phyloP scores from a whole-genome alignment of 2,113 vertebrate genomes.

The Dendrocopos noguchii region DNA sequence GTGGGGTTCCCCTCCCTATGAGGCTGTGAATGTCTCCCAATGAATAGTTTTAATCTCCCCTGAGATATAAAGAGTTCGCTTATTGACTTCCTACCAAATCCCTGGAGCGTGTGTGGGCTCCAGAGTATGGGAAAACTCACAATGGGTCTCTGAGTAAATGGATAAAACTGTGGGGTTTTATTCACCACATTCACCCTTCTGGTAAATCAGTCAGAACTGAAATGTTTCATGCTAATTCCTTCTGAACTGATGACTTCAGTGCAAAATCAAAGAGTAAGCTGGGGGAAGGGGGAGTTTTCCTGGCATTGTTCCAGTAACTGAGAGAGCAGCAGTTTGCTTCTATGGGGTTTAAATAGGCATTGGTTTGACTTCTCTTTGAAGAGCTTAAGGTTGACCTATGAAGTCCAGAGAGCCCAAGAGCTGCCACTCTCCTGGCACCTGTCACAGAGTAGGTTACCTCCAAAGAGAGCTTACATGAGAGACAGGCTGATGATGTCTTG shows the following conservation, averaged over 20 bases:
- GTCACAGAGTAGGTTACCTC: not conserved
- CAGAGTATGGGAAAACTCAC: conserved; percentile 37
- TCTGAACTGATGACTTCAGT: not conserved
- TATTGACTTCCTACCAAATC: not conserved
- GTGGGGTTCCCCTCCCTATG: not conserved
- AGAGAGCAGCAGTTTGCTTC: not conserved
- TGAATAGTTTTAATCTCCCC: conserved; percentile 44
- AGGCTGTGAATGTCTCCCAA: not conserved
- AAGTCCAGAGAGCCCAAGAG: not conserved
- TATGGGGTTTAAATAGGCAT: not conserved
- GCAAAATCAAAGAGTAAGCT: not conserved
- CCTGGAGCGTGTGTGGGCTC: conserved; percentile 28
- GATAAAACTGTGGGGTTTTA: not conserved
- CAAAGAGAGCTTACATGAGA: not conserved
- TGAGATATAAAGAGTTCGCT: not conserved
- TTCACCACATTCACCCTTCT: not conserved
- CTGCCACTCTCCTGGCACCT: not conserved
- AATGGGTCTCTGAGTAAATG: not conserved
- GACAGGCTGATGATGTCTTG: not conserved
- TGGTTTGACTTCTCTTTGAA: not conserved
- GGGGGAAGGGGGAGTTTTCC: not conserved
- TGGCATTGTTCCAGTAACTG: not conserved
- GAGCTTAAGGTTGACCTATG: not conserved
- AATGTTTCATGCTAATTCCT: not conserved
- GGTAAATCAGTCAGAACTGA: not conserved